Evolutionary conservation across 2,888 invertebrate species (phyloP).

Genomic region (Apamea anceps): DNA sequence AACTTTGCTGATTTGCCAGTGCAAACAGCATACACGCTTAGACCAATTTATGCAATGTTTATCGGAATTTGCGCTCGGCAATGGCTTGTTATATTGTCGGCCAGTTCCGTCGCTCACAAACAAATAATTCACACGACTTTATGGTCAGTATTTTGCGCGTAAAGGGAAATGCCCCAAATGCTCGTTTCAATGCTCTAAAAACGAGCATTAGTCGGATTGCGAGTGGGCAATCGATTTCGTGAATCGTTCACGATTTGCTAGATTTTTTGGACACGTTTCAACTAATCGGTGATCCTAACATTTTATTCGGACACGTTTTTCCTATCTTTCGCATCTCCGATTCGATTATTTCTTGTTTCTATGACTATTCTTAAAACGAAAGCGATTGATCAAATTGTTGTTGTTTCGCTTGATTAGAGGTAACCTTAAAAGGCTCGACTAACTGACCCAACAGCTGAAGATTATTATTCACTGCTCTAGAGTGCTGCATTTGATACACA

Average conservation of each 20-base stretch:
- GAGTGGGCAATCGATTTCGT: constrained; percentile 59
- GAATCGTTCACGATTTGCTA: constrained; percentile 64
- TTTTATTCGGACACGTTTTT: constrained; percentile 39
- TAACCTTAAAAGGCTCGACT: too few relatives aligned
- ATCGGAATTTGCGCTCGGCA: constrained; percentile 42
- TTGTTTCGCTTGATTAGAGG: too few relatives aligned
- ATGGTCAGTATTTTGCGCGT: constrained; percentile 64
- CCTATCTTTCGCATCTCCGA: not conserved
- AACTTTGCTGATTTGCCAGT: constrained; percentile 9
- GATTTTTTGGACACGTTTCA: constrained; percentile 64
- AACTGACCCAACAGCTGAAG: too few relatives aligned
- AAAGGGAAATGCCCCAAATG: constrained; percentile 62
- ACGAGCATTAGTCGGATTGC: constrained; percentile 60
- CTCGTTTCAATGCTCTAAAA: constrained; percentile 55
- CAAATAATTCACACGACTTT: constrained; percentile 64
- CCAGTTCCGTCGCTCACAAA: constrained; percentile 56
- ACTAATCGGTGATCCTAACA: constrained; percentile 53
- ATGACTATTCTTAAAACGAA: not conserved
- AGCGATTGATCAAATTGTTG: not conserved
- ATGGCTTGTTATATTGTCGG: constrained; percentile 57
- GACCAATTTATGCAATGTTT: constrained; percentile 51
- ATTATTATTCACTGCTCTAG: too few relatives aligned
- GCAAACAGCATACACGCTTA: constrained; percentile 25
- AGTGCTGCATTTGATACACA: too few relatives aligned
- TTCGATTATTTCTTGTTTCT: constrained; percentile 5